Conservation (phyloP, 2,888 invertebrate genomes). For the Drosophila yooni region DNA sequence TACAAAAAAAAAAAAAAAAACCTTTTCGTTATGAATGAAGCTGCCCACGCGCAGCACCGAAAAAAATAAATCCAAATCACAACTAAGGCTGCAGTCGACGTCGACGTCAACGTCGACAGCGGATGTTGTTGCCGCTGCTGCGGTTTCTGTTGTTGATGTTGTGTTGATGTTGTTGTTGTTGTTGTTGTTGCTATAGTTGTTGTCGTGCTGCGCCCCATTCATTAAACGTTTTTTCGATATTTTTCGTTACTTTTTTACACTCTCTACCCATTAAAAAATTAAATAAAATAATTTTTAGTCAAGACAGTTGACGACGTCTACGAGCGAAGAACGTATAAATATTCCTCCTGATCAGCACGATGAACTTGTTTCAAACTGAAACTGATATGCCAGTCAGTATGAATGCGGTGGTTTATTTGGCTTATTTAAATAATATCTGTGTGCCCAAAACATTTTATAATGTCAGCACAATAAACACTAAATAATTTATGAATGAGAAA, state of each 20-base stretch:
- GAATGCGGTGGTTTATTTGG: not conserved
- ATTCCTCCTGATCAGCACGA: not conserved
- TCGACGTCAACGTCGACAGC: constrained; percentile 61
- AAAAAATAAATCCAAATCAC: constrained; percentile 23
- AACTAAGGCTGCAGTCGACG: constrained; percentile 47
- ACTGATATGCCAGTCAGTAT: not conserved
- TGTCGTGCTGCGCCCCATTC: constrained; percentile 61
- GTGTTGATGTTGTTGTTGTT: constrained; percentile 11
- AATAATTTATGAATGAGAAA: not conserved
- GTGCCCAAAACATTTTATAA: not conserved
- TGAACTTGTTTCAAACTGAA: not conserved
- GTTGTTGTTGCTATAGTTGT: constrained; percentile 23
- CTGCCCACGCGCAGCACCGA: constrained; percentile 66
- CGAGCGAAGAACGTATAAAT: not conserved
- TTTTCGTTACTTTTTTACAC: constrained; percentile 18
- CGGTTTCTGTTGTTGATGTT: constrained; percentile 6
- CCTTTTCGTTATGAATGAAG: constrained; percentile 76
- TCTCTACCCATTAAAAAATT: not conserved
- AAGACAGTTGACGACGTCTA: not conserved
- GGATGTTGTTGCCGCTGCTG: constrained; percentile 59
- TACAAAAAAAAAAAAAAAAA: constrained; percentile 30
- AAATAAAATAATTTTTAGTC: not conserved
- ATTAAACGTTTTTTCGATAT: constrained; percentile 63
- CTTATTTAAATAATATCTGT: not conserved
- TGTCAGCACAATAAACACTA: not conserved